These are phyloP conservation scores for Hystrix cristata DNA, from an alignment of 2,113 vertebrate genomes.

Conservation along the genomic window DNA sequence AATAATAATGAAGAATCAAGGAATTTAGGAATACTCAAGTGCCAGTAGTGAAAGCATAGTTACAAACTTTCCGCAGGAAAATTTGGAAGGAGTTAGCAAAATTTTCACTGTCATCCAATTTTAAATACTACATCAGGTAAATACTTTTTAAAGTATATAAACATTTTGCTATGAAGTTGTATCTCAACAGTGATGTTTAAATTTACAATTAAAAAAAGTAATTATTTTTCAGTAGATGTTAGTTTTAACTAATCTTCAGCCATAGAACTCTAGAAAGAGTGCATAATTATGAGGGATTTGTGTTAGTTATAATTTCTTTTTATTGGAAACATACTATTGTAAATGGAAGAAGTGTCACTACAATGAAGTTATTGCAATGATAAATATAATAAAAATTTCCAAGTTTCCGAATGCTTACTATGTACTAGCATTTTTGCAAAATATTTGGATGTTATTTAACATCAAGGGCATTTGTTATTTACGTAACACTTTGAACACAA, in stretches of 20 bases:
- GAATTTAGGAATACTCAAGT: background rate
- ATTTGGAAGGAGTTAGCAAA: background rate
- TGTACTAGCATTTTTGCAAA: background rate
- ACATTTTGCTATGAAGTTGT: background rate
- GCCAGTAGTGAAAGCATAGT: background rate
- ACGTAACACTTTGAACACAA: background rate
- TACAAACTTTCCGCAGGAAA: background rate
- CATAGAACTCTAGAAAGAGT: background rate
- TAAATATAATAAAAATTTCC: background rate
- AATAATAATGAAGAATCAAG: background rate
- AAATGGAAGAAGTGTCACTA: background rate
- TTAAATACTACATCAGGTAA: background rate
- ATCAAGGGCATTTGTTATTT: background rate
- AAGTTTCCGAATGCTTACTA: background rate
- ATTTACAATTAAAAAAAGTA: background rate
- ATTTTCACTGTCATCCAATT: background rate
- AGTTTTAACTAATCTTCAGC: background rate
- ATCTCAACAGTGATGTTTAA: background rate
- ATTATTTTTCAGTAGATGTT: background rate
- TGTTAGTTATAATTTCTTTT: background rate
- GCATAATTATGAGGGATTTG: background rate
- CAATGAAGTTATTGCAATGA: background rate
- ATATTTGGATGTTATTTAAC: background rate
- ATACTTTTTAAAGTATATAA: background rate
- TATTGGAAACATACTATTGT: background rate